Conservation (phyloP, 1,140 invertebrate species). For the Drosophila cardini region DNA sequence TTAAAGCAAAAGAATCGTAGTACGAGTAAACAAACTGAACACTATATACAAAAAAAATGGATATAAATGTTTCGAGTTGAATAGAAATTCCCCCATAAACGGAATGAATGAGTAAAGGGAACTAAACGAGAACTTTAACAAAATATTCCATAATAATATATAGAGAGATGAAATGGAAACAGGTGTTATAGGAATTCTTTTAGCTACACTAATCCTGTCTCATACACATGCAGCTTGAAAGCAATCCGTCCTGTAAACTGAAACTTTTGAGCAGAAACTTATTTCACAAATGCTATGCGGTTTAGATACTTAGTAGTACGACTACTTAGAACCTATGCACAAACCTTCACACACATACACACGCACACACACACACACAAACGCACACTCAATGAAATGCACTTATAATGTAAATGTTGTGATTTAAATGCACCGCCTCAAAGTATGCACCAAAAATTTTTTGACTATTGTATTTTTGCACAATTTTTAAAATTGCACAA, state of each 20-base stretch:
- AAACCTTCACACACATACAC: neutral
- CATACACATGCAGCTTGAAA: slow-evolving; percentile 76
- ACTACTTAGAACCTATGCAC: slow-evolving; percentile 32
- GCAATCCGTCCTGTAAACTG: slow-evolving; percentile 77
- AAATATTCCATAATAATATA: neutral
- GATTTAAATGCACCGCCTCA: slow-evolving; percentile 79
- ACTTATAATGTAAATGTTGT: slow-evolving; percentile 82
- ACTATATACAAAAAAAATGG: slow-evolving; percentile 5
- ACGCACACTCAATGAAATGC: slow-evolving; percentile 58
- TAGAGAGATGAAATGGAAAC: neutral
- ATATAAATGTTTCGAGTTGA: slow-evolving; percentile 6
- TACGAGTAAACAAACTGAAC: slow-evolving; percentile 10
- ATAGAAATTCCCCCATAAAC: slow-evolving; percentile 7
- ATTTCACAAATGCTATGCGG: slow-evolving; percentile 32
- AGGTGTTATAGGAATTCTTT: slow-evolving; percentile 2
- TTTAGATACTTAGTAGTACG: slow-evolving; percentile 38
- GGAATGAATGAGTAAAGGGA: neutral
- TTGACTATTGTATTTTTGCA: slow-evolving; percentile 81
- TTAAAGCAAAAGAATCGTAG: slow-evolving; percentile 69
- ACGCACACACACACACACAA: slow-evolving; percentile 11
- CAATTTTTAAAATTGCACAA: slow-evolving; percentile 75
- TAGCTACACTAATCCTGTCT: slow-evolving; percentile 49
- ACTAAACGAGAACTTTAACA: slow-evolving; percentile 11
- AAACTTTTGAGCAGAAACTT: slow-evolving; percentile 73
- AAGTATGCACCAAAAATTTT: slow-evolving; percentile 77